Conservation (phyloP, 2,113 vertebrate genomes). For the Melanocharis versteri region DNA sequence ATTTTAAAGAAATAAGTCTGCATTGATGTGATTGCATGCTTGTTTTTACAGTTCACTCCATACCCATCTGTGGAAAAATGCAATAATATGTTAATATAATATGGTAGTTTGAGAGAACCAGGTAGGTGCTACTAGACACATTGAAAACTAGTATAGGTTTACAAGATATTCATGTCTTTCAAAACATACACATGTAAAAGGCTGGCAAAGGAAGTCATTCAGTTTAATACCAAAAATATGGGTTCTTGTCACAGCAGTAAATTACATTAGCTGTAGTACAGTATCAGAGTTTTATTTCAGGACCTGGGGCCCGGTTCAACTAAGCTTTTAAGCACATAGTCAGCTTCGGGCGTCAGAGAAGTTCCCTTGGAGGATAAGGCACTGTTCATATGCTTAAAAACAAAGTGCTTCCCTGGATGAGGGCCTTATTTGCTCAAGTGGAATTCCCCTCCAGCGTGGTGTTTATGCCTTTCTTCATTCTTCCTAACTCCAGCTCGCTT, state of each 20-base stretch:
- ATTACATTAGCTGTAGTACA: slow-evolving; percentile 49
- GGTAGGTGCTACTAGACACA: slow-evolving; percentile 83
- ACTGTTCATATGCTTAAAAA: slow-evolving; percentile 37
- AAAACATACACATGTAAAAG: slow-evolving; percentile 69
- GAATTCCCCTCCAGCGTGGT: slow-evolving; percentile 46
- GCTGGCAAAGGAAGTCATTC: slow-evolving; percentile 69
- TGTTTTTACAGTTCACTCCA: slow-evolving; percentile 82
- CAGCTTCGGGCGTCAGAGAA: not conserved
- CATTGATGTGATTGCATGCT: slow-evolving; percentile 87
- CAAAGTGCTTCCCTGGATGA: slow-evolving; percentile 54
- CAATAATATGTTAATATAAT: slow-evolving; percentile 86
- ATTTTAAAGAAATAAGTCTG: slow-evolving; percentile 86
- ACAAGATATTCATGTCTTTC: slow-evolving; percentile 79
- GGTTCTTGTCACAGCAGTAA: slow-evolving; percentile 65
- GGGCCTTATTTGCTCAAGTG: slow-evolving; percentile 61
- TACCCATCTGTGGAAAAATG: slow-evolving; percentile 83
- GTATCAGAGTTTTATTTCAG: slow-evolving; percentile 64
- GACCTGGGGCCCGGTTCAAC: slow-evolving; percentile 17
- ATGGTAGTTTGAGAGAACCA: slow-evolving; percentile 83
- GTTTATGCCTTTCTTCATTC: slow-evolving; percentile 53
- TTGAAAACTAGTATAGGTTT: slow-evolving; percentile 82
- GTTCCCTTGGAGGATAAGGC: slow-evolving; percentile 28
- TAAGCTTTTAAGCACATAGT: not conserved
- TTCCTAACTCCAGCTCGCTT: slow-evolving; percentile 66
- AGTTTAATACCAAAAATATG: slow-evolving; percentile 71